phyloP scores from a whole-genome alignment of 2,113 vertebrate species.

The Hoplias malabaricus region DNA sequence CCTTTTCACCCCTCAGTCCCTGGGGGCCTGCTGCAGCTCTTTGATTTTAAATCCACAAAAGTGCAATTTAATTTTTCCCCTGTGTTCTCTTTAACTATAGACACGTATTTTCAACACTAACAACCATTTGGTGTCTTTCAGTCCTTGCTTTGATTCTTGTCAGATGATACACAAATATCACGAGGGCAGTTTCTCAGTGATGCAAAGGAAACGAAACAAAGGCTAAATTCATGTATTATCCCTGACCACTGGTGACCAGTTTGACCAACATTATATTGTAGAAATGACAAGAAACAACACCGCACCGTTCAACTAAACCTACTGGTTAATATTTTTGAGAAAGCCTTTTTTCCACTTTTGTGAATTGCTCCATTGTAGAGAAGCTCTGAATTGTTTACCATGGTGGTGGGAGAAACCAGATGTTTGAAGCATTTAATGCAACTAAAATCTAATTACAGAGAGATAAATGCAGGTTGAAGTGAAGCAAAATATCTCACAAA shows the following conservation, averaged over 20 bases:
- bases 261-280: not conserved
- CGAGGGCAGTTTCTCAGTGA: not conserved
- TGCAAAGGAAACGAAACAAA: not conserved
- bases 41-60: constrained; percentile 41
- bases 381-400: too few species aligned
- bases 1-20: constrained; percentile 10
- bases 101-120: not conserved
- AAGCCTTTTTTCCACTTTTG: too few species aligned
- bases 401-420: too few species aligned
- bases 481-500: too few species aligned
- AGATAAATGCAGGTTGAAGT: too few species aligned
- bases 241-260: not conserved
- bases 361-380: too few species aligned
- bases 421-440: too few species aligned
- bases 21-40: constrained; percentile 6
- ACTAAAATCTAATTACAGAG: too few species aligned
- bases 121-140: not conserved
- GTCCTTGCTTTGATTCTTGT: not conserved
- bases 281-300: too few species aligned
- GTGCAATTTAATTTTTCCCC: constrained; percentile 22
- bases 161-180: not conserved
- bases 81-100: not conserved
- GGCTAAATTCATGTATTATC: not conserved
- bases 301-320: constrained; percentile 31
- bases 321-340: too few species aligned